Base-by-base conservation (phyloP, 2,888 invertebrate species). In the Catocala nupta region DNA sequence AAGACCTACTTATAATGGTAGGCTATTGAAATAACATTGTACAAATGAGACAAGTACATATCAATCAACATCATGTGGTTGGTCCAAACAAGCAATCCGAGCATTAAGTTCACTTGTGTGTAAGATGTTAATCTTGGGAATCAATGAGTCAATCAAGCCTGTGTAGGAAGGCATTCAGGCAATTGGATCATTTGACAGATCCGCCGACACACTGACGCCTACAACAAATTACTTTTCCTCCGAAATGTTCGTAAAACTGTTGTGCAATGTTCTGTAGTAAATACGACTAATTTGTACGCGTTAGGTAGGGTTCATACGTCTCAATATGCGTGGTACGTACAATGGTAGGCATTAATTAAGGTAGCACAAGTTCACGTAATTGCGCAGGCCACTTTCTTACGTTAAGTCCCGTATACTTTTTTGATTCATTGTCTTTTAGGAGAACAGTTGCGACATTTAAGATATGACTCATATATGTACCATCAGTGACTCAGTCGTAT, bases 141-240 rank as follows among this genome's bases (percentile, higher is more conserved):
- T 81, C 79, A 82, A 76, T 59, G 65, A 63, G 67, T 70, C 69
- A 63, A 70, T 70, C 62, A 71, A 60, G 54, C 42, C 43, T 33
- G 54, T 43, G 57, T 68, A 66, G 63, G 53, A 52, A 56, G 55
- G 53, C 39, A 57, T 58, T 56, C 44, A 68, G 65, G 68, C 77
- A 84, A 83, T 81, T 84, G 78, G 63, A 73, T 76, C 77, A 82
- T 71, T 82, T 81, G 74, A 74, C 55, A 65, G 67, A 68, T 75
- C 63, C 56, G 61, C 65, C 65, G 62, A 59, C 71, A 59, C 59
- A 69, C 62, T 47, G 68, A 69, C 59, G 68, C 63, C 70, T 57
- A 71, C 63, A n/a, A 45, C 25, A 58, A 67, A 70, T 71, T 73
- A 61, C 48, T 60, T 63, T 70, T 59, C 53, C 66, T 58, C 42